phyloP scores from a whole-genome alignment of 2,113 vertebrate genomes.

The Fukomys damarensis region DNA sequence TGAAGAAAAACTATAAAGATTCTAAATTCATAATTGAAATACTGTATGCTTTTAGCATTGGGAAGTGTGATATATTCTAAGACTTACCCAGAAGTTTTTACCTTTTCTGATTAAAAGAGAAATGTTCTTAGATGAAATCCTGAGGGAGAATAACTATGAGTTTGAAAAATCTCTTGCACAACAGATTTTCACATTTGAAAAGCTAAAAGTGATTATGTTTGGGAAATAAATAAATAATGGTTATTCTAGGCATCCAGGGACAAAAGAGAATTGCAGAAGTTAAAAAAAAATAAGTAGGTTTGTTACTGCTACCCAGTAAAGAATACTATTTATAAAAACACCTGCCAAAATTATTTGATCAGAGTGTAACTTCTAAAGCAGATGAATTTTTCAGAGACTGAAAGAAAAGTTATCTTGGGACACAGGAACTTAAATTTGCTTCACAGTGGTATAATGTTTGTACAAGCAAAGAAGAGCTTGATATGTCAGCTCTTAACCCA shows the following conservation, averaged over 20 bases:
- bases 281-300: conserved; percentile 1
- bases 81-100: conserved; percentile 64
- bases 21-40: conserved; percentile 61
- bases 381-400: conserved; percentile 52
- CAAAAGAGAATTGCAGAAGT: neutral
- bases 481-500: conserved; percentile 60
- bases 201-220: conserved; percentile 43
- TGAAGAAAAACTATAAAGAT: conserved; percentile 46
- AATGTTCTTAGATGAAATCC: conserved; percentile 43
- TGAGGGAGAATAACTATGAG: conserved; percentile 27
- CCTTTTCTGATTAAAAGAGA: conserved; percentile 67
- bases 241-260: conserved; percentile 52
- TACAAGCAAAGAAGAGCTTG: conserved; percentile 51
- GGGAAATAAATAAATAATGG: conserved; percentile 49
- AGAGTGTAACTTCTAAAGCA: conserved; percentile 21
- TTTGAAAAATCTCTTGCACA: conserved; percentile 58
- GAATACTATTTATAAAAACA: conserved; percentile 45
- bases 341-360: conserved; percentile 61
- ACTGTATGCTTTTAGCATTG: conserved; percentile 41
- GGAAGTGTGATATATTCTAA: conserved; percentile 17
- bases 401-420: conserved; percentile 63
- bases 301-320: conserved; percentile 55
- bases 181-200: conserved; percentile 59
- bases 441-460: conserved; percentile 50
- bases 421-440: conserved; percentile 62